Evolutionary conservation across 2,797 vertebrate species (phyloP).

Genomic region (Fistularia tabacaria): DNA sequence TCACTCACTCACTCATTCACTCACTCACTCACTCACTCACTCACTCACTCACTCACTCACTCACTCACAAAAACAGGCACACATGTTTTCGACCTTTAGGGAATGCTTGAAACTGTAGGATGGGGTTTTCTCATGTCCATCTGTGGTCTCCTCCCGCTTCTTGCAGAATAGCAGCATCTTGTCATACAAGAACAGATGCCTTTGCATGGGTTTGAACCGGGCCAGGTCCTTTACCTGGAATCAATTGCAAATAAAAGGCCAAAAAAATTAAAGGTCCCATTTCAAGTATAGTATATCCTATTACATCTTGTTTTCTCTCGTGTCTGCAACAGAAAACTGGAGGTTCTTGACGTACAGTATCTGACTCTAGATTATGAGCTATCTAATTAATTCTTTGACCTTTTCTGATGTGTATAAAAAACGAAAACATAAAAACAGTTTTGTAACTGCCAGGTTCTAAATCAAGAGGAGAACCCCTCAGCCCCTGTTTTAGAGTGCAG

Average conservation of each 20-base stretch:
- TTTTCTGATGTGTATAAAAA: too few species aligned
- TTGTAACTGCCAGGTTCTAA: too few species aligned
- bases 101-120: constrained; percentile 95
- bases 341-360: too few species aligned
- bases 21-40: constrained; percentile 2
- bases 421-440: too few species aligned
- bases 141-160: constrained; percentile 84
- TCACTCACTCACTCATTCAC: too few species aligned
- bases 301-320: too few species aligned
- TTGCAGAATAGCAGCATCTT: constrained; percentile 93
- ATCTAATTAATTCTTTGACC: too few species aligned
- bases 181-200: constrained; percentile 91
- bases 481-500: too few species aligned
- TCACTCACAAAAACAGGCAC: not conserved
- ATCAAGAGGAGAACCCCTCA: too few species aligned
- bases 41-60: not conserved
- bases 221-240: constrained; percentile 89
- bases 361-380: too few species aligned
- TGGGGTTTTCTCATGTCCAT: constrained; percentile 85
- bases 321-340: too few species aligned
- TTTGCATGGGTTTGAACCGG: constrained; percentile 94
- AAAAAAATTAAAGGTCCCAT: not conserved
- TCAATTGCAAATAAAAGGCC: not conserved
- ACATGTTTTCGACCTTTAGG: constrained; percentile 77
- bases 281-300: too few species aligned